Evolutionary conservation across 1,140 invertebrate species (phyloP), one percentile per base, ranked within the genome.

Genomic region (Pemphigus obesinymphae): DNA sequence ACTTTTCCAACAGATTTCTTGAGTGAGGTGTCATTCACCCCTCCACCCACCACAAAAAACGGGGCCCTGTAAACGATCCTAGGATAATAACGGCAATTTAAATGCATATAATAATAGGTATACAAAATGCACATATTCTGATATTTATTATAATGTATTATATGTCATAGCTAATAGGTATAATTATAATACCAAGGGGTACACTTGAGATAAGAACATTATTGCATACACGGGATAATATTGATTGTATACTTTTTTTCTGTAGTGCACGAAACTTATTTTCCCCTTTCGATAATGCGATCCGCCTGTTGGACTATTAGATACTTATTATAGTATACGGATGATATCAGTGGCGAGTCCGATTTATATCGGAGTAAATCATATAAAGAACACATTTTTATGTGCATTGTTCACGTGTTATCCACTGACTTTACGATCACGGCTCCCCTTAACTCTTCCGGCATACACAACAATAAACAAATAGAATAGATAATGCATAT

Each of bases 311-410:
- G n/a, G 40, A n/a, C 23, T 45, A 70, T 40, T 50, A 50, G 26
- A 20, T n/a, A 23, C 48, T 45, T 45, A 50, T 73, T 48, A 73
- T 73, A 15, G 29, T 26, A 70, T n/a, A n/a, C 43, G 43, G 26
- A 23, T n/a, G n/a, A n/a, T 26, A 50, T 48, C 26, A 45, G 17
- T 29, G 68, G 23, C 37, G 68, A 23, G 37, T 70, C 15, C 23
- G 68, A 70, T 70, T 26, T 70, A 23, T 45, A 70, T 29, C 40
- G 23, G 31, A 10, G 8, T 17, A 50, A 50, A 50, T 26, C 26
- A 73, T n/a, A n/a, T 50, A 73, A 50, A 73, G 45, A 48, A 73
- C 70, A 10, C 1, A 13, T 73, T 48, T 73, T 73, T 73, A 73
- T 73, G 45, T 50, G 43, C 43, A 11, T 70, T 45, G 66, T 70